A percentile compares a stretch with the other conserved stretches of the same genome.
These are phyloP conservation scores for Platanista minor DNA, from an alignment of 2,113 vertebrate species.

Conservation along the genomic window DNA sequence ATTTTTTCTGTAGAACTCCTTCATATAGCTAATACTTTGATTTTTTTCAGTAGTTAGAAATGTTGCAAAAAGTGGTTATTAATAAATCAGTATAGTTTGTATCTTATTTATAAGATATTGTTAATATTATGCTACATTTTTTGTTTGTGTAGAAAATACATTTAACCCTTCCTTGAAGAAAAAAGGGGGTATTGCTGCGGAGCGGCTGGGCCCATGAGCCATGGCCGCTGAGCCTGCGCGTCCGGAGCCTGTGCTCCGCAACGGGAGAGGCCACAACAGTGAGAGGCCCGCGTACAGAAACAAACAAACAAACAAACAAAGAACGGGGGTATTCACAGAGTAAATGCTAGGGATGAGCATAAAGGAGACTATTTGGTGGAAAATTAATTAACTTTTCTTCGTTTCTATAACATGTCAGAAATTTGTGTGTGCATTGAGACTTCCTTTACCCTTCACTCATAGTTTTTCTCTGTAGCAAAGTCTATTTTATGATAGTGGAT, in stretches of 20 bases:
- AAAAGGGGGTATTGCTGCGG: no score
- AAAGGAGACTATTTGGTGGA: background rate
- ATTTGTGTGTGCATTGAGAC: conserved; percentile 48
- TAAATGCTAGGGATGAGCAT: background rate
- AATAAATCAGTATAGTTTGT: conserved; percentile 79
- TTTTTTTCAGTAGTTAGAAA: conserved; percentile 71
- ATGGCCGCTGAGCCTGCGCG: no score
- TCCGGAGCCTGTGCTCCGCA: no score
- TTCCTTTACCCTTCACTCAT: conserved; percentile 10
- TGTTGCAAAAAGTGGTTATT: conserved; percentile 74
- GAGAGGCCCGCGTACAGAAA: no score
- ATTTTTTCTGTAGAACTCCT: conserved; percentile 10
- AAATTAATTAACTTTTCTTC: conserved; percentile 54
- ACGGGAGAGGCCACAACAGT: no score
- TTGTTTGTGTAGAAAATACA: conserved; percentile 46
- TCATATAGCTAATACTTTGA: conserved; percentile 68
- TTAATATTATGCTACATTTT: conserved; percentile 49
- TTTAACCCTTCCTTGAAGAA: conserved; percentile 5
- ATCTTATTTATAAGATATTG: conserved; percentile 66
- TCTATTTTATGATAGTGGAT: conserved; percentile 7
- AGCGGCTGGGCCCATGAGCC: no score
- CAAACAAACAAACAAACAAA: no score
- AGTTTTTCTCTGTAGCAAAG: conserved; percentile 11
- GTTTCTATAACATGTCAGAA: conserved; percentile 11
- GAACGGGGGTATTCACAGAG: background rate